Percentiles rank a stretch among this genome's conserved stretches.
Evolutionary conservation across 2,797 vertebrate species (phyloP).

Genomic region (Botia kubotai): DNA sequence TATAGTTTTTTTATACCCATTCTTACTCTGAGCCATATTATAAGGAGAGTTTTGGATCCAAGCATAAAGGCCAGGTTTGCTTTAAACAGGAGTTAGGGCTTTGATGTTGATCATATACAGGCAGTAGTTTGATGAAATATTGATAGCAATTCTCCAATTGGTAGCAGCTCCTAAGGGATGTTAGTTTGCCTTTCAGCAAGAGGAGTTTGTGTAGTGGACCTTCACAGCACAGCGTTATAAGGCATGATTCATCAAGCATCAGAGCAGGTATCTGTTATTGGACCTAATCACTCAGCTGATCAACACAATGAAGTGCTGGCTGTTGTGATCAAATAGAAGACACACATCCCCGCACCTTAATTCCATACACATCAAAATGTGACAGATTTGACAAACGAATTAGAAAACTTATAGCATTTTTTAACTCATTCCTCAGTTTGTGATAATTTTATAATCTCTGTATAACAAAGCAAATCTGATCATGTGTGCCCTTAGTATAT

Average conservation of each 20-base stretch:
- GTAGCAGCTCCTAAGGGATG: slow-evolving; percentile 77
- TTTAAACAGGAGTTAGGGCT: slow-evolving; percentile 72
- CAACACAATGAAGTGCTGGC: slow-evolving; percentile 18
- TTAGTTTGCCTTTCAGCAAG: slow-evolving; percentile 66
- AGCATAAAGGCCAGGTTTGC: slow-evolving; percentile 79
- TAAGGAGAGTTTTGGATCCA: slow-evolving; percentile 63
- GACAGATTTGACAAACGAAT: background rate
- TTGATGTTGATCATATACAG: slow-evolving; percentile 81
- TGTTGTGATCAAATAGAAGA: slow-evolving; percentile 49
- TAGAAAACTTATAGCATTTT: background rate
- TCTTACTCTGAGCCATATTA: slow-evolving; percentile 17
- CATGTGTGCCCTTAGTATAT: background rate
- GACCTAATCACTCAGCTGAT: slow-evolving; percentile 69
- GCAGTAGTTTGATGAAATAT: slow-evolving; percentile 84
- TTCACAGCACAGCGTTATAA: background rate
- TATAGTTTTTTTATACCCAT: background rate
- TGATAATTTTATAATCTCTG: too few relatives aligned
- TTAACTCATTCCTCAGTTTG: background rate
- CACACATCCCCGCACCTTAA: background rate
- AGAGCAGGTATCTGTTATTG: slow-evolving; percentile 68
- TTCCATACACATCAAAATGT: background rate
- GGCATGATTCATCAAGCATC: slow-evolving; percentile 35
- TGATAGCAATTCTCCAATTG: slow-evolving; percentile 73
- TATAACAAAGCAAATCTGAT: background rate
- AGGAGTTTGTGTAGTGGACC: slow-evolving; percentile 65